phyloP scores from a whole-genome alignment of 2,113 vertebrate genomes.

The Tauraco erythrolophus region DNA sequence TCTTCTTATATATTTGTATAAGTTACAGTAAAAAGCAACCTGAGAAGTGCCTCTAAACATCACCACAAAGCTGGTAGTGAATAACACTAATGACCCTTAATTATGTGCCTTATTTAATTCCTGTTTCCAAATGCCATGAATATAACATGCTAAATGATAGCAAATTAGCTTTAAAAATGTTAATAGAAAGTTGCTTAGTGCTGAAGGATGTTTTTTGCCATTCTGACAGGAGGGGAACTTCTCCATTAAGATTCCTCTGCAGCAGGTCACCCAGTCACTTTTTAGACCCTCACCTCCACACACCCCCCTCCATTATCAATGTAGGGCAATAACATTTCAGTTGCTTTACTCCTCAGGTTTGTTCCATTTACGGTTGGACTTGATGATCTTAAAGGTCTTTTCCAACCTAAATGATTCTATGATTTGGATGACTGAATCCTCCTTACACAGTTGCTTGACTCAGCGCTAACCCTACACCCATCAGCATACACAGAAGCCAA shows the following conservation, averaged over 20 bases:
- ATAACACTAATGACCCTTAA: conserved; percentile 36
- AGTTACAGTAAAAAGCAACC: not conserved
- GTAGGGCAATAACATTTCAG: not conserved
- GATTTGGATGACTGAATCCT: not conserved
- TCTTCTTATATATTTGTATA: not conserved
- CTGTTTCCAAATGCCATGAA: not conserved
- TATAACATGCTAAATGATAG: conserved; percentile 8
- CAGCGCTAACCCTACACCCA: not conserved
- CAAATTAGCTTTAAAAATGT: conserved; percentile 22
- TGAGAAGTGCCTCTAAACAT: not conserved
- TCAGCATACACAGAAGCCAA: not conserved
- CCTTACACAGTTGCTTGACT: not conserved
- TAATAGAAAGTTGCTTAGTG: not conserved
- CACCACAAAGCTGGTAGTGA: not conserved
- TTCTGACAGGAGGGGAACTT: not conserved
- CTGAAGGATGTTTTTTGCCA: not conserved
- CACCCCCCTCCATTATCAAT: not conserved
- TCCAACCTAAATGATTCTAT: not conserved
- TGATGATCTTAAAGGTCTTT: not conserved
- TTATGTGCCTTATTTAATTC: conserved; percentile 1
- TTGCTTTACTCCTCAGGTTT: not conserved
- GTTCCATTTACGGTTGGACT: not conserved
- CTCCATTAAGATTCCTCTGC: not conserved
- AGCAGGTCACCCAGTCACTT: not conserved
- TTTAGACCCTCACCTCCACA: not conserved